Conservation (phyloP, 2,797 vertebrate species). For the Phalanger gymnotis region DNA sequence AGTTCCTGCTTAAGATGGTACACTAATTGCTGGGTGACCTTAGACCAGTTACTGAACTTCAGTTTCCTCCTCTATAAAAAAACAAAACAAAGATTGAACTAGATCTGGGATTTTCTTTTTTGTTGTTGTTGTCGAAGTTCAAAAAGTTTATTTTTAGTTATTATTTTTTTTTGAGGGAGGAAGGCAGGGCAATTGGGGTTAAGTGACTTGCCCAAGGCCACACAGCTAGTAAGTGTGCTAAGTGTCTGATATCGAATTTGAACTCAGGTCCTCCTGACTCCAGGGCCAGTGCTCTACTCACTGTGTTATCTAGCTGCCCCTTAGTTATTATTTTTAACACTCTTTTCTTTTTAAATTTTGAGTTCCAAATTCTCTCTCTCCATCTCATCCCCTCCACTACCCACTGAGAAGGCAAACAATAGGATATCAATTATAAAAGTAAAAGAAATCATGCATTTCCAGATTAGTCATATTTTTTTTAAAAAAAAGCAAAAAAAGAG, state of each 20-base stretch:
- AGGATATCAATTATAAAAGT: not conserved
- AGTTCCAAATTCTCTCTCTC: not conserved
- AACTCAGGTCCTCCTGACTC: too few species aligned
- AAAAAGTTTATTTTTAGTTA: not conserved
- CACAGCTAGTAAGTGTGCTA: too few species aligned
- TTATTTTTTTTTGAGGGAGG: too few species aligned
- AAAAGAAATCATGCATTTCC: not conserved
- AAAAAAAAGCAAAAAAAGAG: not conserved
- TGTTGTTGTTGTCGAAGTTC: not conserved
- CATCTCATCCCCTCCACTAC: not conserved
- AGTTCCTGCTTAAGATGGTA: not conserved
- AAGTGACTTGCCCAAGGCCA: too few species aligned
- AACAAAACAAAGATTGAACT: not conserved
- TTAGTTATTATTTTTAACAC: not conserved
- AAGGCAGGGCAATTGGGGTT: too few species aligned
- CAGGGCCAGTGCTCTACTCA: too few species aligned
- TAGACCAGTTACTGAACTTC: not conserved
- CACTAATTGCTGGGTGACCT: not conserved
- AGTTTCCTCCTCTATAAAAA: not conserved
- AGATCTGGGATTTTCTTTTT: not conserved
- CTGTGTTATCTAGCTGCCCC: too few species aligned
- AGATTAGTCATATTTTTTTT: not conserved
- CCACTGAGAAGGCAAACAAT: not conserved
- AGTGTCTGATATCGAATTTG: too few species aligned
- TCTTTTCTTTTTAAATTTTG: not conserved